Base-by-base conservation (phyloP, 2,113 vertebrate species). In the Mionectes macconnelli region DNA sequence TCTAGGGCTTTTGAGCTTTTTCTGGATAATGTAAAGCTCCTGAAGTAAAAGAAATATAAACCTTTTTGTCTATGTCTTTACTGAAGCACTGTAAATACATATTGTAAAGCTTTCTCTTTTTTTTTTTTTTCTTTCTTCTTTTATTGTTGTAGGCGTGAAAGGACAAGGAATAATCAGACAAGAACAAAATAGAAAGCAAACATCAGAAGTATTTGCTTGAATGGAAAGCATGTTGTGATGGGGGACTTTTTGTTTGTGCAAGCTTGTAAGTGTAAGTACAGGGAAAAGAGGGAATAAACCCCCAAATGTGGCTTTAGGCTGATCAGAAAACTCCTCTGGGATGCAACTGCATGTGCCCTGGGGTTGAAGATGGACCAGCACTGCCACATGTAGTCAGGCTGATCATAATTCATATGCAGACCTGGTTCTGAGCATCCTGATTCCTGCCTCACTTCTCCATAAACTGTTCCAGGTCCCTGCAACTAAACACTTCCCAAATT, bases 401-500 rank as follows among this genome's bases (percentile, higher is more conserved):
- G 75, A 33, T 23, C 12, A 6, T 45, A 89, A 47, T 84, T 92
- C 44, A 3, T 20, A 8, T 2, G 0, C 25, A 89, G 64, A 12
- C 60, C 39, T 52, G 35, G 4, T 68, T 88, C 57, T 66, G 66
- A 79, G 49, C 69, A 79, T 89, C 68, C 56, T 23, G 28, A 93
- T 74, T 74, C 52, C 76, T 56, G n/a, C 52, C 74, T 91, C 55
- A 16, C 35, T 95, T 81, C 76, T 86, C 42, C 0, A 0, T 37
- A 55, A 87, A 68, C 72, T 18, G 8, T 75, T 53, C 44, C 24
- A 72, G 49, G 12, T 53, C 68, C 70, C 42, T 89, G 56, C 64
- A 93, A 10, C 68, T 81, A n/a, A 88, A 94, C 44, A 30, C 28
- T 81, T 88, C 87, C 66, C 40, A 87, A 96, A 75, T 81, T 88